Conservation (phyloP, 2,113 vertebrate species). For the Pteronura brasiliensis region DNA sequence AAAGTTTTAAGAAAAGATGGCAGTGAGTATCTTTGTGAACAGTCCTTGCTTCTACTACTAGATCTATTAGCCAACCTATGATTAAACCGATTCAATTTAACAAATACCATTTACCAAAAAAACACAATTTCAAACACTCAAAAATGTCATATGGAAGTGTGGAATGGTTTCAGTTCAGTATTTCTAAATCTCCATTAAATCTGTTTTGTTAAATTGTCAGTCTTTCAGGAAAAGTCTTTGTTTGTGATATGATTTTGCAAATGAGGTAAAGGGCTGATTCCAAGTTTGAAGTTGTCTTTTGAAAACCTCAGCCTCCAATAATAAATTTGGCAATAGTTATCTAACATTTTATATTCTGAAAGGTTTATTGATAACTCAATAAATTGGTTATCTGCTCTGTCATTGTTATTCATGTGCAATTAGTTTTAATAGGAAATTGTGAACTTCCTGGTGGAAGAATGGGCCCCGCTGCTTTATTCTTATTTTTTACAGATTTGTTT, state of each 20-base stretch:
- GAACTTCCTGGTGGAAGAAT: not conserved
- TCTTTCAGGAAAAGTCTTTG: not conserved
- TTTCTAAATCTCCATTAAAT: not conserved
- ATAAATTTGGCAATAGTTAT: not conserved
- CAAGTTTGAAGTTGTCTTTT: not conserved
- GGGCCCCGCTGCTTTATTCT: not conserved
- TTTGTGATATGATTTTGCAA: not conserved
- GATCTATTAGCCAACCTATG: not conserved
- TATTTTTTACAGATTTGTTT: not conserved
- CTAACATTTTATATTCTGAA: not conserved
- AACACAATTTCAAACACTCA: not conserved
- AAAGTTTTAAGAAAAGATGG: not conserved
- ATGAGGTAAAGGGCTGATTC: not conserved
- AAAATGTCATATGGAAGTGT: not conserved
- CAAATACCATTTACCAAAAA: not conserved
- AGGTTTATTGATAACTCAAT: not conserved
- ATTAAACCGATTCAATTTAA: not conserved
- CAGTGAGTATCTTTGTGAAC: not conserved
- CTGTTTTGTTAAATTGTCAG: not conserved
- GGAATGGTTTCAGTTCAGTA: not conserved
- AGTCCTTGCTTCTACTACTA: not conserved
- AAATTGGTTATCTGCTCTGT: not conserved
- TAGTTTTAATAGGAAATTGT: not conserved
- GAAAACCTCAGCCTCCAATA: not conserved
- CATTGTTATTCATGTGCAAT: not conserved